Evolutionary conservation across 1,140 invertebrate genomes (phyloP).

Genomic region (Vanessa atalanta): DNA sequence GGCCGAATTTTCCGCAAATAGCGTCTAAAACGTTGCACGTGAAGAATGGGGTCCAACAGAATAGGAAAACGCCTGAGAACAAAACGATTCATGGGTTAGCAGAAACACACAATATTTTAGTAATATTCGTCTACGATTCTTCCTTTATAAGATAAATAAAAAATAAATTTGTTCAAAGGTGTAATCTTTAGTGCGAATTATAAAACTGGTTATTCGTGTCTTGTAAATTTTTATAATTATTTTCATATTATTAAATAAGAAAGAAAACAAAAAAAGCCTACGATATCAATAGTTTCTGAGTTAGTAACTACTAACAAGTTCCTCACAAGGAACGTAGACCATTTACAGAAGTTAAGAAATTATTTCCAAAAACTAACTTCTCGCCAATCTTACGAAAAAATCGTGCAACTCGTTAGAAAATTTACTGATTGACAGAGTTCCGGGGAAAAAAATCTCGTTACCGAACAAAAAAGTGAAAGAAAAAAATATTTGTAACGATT

Average conservation of each 20-base stretch:
- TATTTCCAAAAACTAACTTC: conserved; percentile 11
- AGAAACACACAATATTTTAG: too few relatives aligned
- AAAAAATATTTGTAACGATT: neutral
- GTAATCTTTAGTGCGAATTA: too few relatives aligned
- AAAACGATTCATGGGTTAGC: conserved; percentile 10
- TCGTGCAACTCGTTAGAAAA: neutral
- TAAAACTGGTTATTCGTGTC: neutral
- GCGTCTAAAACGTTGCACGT: conserved; percentile 98
- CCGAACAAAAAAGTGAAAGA: neutral
- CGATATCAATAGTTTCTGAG: conserved; percentile 9
- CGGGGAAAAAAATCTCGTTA: neutral
- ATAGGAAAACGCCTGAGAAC: conserved; percentile 91
- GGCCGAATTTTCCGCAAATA: conserved; percentile 91
- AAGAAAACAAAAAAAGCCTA: neutral
- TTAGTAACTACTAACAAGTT: conserved; percentile 36
- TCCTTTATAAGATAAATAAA: too few relatives aligned
- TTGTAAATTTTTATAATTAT: neutral
- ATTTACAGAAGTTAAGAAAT: conserved; percentile 25
- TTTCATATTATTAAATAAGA: neutral
- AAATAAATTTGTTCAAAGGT: too few relatives aligned
- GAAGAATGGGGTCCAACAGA: conserved; percentile 99
- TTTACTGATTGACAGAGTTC: neutral
- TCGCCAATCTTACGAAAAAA: neutral
- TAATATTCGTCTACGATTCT: too few relatives aligned
- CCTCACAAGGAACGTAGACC: conserved; percentile 20